phyloP scores from a whole-genome alignment of 2,888 invertebrate genomes.

The Argynnis bischoffii region DNA sequence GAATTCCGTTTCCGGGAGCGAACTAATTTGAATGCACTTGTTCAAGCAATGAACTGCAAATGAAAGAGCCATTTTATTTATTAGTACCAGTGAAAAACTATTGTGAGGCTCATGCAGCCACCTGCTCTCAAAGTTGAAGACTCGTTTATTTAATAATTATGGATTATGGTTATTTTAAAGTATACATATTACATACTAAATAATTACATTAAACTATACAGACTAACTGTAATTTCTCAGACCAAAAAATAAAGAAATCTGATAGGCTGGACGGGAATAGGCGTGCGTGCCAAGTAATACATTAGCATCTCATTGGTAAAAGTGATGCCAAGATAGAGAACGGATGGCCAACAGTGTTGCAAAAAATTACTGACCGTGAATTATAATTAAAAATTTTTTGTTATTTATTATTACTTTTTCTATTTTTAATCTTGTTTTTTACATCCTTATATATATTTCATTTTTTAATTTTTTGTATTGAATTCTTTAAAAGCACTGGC shows the following conservation, averaged over 20 bases:
- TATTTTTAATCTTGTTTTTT: background rate
- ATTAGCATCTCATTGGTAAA: slow-evolving; percentile 75
- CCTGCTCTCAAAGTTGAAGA: slow-evolving; percentile 5
- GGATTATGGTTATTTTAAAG: no score
- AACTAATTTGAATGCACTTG: slow-evolving; percentile 39
- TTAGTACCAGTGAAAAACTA: slow-evolving; percentile 19
- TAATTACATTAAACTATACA: no score
- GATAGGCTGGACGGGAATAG: slow-evolving; percentile 56
- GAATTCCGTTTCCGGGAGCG: slow-evolving; percentile 45
- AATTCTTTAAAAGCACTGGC: background rate
- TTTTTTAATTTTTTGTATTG: background rate
- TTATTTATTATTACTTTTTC: background rate
- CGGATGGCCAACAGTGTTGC: slow-evolving; percentile 17
- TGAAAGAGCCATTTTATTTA: slow-evolving; percentile 27
- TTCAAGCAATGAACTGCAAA: slow-evolving; percentile 29
- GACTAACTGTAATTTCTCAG: background rate
- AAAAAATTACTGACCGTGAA: slow-evolving; percentile 14
- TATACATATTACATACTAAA: no score
- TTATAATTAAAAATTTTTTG: background rate
- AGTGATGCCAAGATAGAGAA: slow-evolving; percentile 50
- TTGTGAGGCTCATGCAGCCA: slow-evolving; percentile 44
- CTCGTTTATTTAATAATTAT: no score
- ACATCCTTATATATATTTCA: no score
- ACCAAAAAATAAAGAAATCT: slow-evolving; percentile 60
- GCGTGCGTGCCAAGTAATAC: slow-evolving; percentile 76